Base-by-base conservation (phyloP, 2,888 invertebrate genomes). In the Pasiphila rectangulata region DNA sequence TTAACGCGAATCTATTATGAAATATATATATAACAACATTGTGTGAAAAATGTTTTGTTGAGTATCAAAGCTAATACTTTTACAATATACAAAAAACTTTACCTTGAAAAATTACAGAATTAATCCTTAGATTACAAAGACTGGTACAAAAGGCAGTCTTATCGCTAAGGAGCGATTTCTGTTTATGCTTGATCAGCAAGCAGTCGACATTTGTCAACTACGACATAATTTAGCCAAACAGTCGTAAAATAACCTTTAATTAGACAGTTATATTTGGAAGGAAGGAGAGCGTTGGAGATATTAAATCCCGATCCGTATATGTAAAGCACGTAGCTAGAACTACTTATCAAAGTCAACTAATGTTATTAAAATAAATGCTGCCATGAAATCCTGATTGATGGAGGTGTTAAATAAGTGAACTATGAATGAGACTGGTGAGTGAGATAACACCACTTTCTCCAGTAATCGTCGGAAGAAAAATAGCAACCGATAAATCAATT, bases 371-470 rank as follows among this genome's bases (percentile, higher is more conserved):
- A 36, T 40, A 40, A 44, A 32, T 15, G 23, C 30, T 25, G 38
- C 37, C 47, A 57, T 63, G 64, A 60, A 62, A 57, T 61, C 51
- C 55, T 67, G 70, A 80, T 75, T 70, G 63, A 75, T 71, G 66
- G 57, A 64, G 58, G 60, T 62, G 61, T 60, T 61, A 65, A 57
- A 60, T 54, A 59, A 58, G 75, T 77, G 76, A 79, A 75, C 75
- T 79, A 79, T 81, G 72, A 59, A 57, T 64, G 62, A 61, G 63
- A 66, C 61, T n/a, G 57, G 61, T 54, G 40, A 57, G 58, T 49
- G 57, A 29, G 63, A 71, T 69, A 67, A 71, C 51, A 45, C 23
- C 43, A 54, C 83, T 85, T 85, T 85, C 84, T 72, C 80, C 69
- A 46, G 57, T 65, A 69, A 59, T 67, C 64, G 63, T 64, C 64